Conservation (phyloP, 1,140 invertebrate genomes). For the Penaeus vannamei region DNA sequence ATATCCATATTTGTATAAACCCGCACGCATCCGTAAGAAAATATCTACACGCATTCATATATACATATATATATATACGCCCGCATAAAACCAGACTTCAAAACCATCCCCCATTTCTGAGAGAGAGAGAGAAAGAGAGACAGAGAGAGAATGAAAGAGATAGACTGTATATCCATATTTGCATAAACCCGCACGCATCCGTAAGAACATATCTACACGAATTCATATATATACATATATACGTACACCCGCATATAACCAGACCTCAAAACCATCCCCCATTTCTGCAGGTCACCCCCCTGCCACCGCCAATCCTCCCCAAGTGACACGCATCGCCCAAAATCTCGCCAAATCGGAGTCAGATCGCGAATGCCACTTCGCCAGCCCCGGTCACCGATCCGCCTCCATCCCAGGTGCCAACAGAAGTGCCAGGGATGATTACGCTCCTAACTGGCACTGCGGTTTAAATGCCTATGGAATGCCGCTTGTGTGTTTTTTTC, state of each 20-base stretch:
- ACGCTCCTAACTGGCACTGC: no score
- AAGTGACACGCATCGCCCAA: no score
- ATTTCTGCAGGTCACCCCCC: no score
- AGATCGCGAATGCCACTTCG: no score
- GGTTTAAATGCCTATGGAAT: no score
- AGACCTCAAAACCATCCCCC: no score
- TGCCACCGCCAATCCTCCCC: no score
- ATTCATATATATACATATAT: not conserved
- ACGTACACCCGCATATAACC: not conserved
- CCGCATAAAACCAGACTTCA: not conserved
- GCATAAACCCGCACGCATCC: not conserved
- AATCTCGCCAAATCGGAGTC: no score
- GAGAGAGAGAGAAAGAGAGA: constrained; percentile 1
- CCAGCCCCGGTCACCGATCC: no score
- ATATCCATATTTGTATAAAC: not conserved
- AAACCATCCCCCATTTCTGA: not conserved
- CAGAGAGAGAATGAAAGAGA: not conserved
- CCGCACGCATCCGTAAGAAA: not conserved
- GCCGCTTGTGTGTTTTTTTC: no score
- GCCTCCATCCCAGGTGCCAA: no score
- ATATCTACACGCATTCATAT: not conserved
- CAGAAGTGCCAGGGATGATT: no score
- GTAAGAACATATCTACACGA: not conserved
- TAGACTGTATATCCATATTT: not conserved
- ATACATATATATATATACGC: not conserved